Percentiles rank a stretch among this genome's conserved stretches.
phyloP scores from a whole-genome alignment of 1,140 invertebrate species.

The Trichonephila clavipes region DNA sequence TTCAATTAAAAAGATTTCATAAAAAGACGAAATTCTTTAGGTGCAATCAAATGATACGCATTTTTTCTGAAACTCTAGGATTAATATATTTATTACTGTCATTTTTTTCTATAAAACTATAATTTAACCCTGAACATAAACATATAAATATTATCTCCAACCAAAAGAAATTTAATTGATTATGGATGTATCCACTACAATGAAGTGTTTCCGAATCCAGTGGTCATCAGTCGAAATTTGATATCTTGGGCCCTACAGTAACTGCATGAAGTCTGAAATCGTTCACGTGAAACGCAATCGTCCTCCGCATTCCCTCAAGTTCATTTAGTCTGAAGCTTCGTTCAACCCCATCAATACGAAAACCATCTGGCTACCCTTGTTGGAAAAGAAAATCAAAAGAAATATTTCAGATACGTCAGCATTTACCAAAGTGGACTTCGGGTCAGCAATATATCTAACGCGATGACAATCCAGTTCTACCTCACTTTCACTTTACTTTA shows the following conservation, averaged over 20 bases:
- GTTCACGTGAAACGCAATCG: constrained; percentile 44
- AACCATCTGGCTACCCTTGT: constrained; percentile 33
- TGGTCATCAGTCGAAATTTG: too few relatives aligned
- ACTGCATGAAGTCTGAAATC: constrained; percentile 37
- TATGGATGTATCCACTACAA: too few relatives aligned
- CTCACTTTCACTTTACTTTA: constrained; percentile 61
- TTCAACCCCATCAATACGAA: constrained; percentile 43
- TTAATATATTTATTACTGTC: too few relatives aligned
- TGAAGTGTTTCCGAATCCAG: too few relatives aligned
- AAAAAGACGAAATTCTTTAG: too few relatives aligned
- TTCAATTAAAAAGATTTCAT: too few relatives aligned
- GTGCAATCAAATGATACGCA: too few relatives aligned
- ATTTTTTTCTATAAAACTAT: too few relatives aligned
- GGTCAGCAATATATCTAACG: constrained; percentile 75
- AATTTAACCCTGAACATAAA: too few relatives aligned
- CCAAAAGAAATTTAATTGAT: too few relatives aligned
- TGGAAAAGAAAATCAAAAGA: constrained; percentile 60
- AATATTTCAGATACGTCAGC: constrained; percentile 72
- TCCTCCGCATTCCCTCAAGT: neutral
- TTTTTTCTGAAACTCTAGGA: too few relatives aligned
- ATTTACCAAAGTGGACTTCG: constrained; percentile 74
- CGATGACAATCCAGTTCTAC: constrained; percentile 69
- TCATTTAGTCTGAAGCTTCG: constrained; percentile 59
- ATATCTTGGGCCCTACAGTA: neutral
- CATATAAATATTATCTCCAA: too few relatives aligned